A percentile compares a stretch with the other conserved stretches of the same genome.
Evolutionary conservation across 2,113 vertebrate species (phyloP).

Genomic region (Halichoeres trimaculatus): DNA sequence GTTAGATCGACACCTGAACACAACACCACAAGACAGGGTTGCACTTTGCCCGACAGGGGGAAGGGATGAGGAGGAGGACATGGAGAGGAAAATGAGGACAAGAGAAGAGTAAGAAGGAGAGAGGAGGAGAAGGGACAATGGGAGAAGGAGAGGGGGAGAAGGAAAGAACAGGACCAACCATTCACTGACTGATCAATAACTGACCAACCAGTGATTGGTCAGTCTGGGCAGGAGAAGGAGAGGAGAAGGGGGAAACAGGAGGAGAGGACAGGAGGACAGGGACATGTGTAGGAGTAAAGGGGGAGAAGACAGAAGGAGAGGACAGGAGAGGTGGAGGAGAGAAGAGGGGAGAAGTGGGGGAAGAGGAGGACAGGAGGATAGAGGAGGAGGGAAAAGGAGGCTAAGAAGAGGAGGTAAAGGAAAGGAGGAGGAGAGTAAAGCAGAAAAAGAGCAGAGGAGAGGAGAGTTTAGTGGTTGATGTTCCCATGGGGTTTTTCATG

Average conservation of each 20-base stretch:
- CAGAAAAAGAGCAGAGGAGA: background rate
- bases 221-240: conserved; percentile 57
- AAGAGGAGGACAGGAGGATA: too few relatives aligned
- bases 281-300: too few relatives aligned
- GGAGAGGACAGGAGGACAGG: background rate
- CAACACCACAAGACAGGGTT: conserved; percentile 74
- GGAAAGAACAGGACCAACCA: too few relatives aligned
- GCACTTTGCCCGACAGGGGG: conserved; percentile 85
- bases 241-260: conserved; percentile 1
- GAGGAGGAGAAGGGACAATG: too few relatives aligned
- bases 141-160: too few relatives aligned
- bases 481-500: background rate
- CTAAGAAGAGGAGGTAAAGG: background rate
- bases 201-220: too few relatives aligned
- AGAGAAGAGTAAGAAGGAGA: too few relatives aligned
- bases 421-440: too few relatives aligned
- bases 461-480: background rate
- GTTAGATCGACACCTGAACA: conserved; percentile 87
- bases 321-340: background rate
- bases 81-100: background rate
- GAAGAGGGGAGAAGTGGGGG: too few relatives aligned
- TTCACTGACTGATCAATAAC: too few relatives aligned
- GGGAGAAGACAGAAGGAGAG: too few relatives aligned
- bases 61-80: conserved; percentile 9
- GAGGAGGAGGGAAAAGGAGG: background rate